phyloP scores from a whole-genome alignment of 2,113 vertebrate genomes.

The Gobio gobio region DNA sequence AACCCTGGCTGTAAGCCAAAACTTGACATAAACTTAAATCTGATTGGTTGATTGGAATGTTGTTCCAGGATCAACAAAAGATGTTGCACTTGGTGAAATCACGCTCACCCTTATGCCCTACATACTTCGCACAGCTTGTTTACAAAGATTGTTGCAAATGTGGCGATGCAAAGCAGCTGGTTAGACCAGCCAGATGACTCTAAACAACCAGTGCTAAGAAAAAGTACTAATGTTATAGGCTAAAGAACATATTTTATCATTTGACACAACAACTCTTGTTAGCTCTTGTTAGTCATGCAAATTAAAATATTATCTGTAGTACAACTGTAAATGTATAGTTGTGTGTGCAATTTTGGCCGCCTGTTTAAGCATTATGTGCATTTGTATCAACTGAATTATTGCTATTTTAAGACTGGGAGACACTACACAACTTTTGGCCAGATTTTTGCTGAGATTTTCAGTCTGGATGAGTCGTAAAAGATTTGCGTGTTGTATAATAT shows the following conservation, averaged over 20 bases:
- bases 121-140: neutral
- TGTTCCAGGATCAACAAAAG: too few species aligned
- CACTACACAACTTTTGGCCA: neutral
- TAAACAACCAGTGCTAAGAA: neutral
- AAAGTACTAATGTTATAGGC: neutral
- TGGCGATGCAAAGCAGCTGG: neutral
- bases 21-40: too few species aligned
- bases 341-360: neutral
- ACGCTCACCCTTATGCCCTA: neutral
- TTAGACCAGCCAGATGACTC: neutral
- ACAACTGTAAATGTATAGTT: neutral
- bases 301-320: neutral
- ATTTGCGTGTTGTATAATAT: neutral
- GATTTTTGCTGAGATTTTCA: neutral
- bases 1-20: too few species aligned
- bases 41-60: too few species aligned
- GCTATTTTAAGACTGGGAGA: neutral
- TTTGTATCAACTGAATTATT: neutral
- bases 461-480: neutral
- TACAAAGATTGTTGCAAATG: neutral
- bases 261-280: neutral
- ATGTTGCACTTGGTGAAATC: too few species aligned
- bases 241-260: neutral
- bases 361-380: neutral
- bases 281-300: neutral